Evolutionary conservation across 2,113 vertebrate species (phyloP), one percentile per base, ranked within the genome.

Genomic region (Stigmatopora argus): DNA sequence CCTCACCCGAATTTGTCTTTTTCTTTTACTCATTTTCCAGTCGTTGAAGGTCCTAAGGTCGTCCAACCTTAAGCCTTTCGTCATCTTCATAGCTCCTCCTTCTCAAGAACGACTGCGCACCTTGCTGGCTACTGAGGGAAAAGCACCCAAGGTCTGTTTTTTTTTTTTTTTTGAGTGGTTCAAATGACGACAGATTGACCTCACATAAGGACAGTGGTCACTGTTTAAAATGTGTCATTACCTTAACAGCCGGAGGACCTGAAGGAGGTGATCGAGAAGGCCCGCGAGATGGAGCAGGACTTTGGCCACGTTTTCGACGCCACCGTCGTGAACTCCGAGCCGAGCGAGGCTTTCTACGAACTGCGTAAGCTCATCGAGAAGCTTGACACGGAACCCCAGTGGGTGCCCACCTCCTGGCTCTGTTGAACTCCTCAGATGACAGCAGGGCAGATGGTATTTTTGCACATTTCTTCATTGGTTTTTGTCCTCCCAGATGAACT

Each of bases 311-410:
- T 93, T 81, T 98, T 98, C 11, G 96, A 98, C 19, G 91, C 91
- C 0, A 91, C 94, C 45, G 87, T 98, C 70, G 93, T 96, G 76
- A 96, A 97, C 87, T 86, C 86, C 18, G 96, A 97, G 73, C 93
- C 92, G 9, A 94, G 95, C 66, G 94, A 93, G 81, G 94, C 93
- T 0, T 93, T 94, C 85, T 92, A 93, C 45, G 95, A 98, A 82
- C 86, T 98, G 64, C 89, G 93, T 70, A 87, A 93, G 45, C 83
- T 97, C 81, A 94, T 96, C 78, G 94, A 95, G 74, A 96, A 93
- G 87, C 92, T 98, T 56, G 96, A 98, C 87, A 96, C 93, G 4
- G 96, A 96, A 84, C 96, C 96, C n/a, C 96, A 98, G 89, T 98
- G 96, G 96, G 95, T 98, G 52, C 95, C 96, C 23, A 95, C 93